Percentiles rank a stretch among this genome's conserved stretches.
phyloP scores from a whole-genome alignment of 2,888 invertebrate genomes.

The Phortica okadai region DNA sequence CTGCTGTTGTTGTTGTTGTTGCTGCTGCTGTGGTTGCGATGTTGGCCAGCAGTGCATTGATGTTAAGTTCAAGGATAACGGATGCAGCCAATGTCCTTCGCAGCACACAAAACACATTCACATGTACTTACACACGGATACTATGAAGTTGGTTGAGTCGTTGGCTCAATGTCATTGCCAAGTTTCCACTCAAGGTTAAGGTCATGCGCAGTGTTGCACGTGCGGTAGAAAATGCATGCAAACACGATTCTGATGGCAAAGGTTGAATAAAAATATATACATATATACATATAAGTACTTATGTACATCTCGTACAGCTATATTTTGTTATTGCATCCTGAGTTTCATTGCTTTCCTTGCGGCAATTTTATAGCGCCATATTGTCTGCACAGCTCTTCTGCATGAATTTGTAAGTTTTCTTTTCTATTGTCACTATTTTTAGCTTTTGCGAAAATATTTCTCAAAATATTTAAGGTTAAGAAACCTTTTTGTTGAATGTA shows the following conservation, averaged over 20 bases:
- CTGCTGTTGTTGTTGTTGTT: background rate
- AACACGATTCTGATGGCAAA: too few species aligned
- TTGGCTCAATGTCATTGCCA: slow-evolving; percentile 21
- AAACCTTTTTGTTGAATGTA: background rate
- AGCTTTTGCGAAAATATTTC: background rate
- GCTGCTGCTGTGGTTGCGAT: background rate
- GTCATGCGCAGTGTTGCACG: slow-evolving; percentile 39
- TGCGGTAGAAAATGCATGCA: slow-evolving; percentile 45
- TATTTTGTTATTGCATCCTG: background rate
- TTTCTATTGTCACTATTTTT: background rate
- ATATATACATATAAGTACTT: too few species aligned
- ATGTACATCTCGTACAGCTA: slow-evolving; percentile 36
- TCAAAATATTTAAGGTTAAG: background rate
- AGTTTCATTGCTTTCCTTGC: background rate
- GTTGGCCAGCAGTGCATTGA: background rate
- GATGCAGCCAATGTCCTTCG: slow-evolving; percentile 15
- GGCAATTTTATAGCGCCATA: background rate
- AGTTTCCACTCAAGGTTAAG: slow-evolving; percentile 4
- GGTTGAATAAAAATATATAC: too few species aligned
- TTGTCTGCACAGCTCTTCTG: background rate
- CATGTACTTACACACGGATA: background rate
- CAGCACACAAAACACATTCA: background rate
- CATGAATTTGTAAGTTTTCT: background rate
- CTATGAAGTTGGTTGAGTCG: background rate
- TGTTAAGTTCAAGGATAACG: slow-evolving; percentile 29